phyloP scores from a whole-genome alignment of 2,888 invertebrate genomes.

The Mimumesa dahlbomi region DNA sequence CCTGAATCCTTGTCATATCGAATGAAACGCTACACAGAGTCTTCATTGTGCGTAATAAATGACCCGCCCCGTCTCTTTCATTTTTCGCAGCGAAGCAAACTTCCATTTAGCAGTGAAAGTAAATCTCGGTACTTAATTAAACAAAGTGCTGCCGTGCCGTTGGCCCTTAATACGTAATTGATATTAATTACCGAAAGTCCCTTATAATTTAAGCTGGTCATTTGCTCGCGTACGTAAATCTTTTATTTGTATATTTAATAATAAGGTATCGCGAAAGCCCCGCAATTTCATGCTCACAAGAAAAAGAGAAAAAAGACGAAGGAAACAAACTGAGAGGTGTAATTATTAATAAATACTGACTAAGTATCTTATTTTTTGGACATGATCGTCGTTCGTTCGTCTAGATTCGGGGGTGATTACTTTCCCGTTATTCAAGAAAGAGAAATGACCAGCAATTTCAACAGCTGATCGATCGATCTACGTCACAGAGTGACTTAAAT shows the following conservation, averaged over 20 bases:
- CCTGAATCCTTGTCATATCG: not conserved
- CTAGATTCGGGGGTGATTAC: not conserved
- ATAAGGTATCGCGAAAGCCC: too few species aligned
- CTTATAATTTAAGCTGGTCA: not conserved
- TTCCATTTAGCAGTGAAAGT: not conserved
- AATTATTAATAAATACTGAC: too few species aligned
- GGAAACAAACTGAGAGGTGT: too few species aligned
- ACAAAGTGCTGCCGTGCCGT: not conserved
- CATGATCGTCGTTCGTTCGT: not conserved
- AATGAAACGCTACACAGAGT: not conserved
- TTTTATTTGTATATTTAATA: not conserved
- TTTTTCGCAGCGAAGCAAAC: not conserved
- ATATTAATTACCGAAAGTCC: not conserved
- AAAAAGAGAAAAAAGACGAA: too few species aligned
- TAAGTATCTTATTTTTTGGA: too few species aligned
- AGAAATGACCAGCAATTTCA: not conserved
- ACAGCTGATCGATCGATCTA: not conserved
- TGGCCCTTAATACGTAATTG: not conserved
- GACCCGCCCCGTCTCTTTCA: not conserved
- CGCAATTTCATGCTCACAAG: too few species aligned
- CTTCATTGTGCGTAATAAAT: constrained; percentile 6
- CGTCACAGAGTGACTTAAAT: not conserved
- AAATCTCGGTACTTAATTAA: not conserved
- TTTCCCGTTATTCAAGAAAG: not conserved
- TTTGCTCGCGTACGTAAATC: not conserved